Base-by-base conservation (phyloP, 1,140 invertebrate genomes). In the Gryllus bimaculatus region DNA sequence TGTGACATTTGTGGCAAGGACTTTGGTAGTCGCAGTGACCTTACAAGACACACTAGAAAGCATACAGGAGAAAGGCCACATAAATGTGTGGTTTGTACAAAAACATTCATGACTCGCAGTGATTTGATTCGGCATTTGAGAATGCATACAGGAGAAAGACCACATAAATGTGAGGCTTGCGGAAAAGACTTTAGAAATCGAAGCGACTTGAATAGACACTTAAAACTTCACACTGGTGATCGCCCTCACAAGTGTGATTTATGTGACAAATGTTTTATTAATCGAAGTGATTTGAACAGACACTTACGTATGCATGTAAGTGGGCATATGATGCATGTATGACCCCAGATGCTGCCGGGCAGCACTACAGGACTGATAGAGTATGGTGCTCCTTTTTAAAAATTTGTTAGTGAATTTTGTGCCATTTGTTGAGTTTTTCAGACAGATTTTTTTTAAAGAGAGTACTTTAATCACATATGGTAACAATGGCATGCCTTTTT, bases 1-100 rank as follows among this genome's bases (percentile, higher is more conserved):
- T 78, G 78, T 48, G 26, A 77, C 20, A 39, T 15, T 8, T 77
- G 78, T 79, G 78, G 87, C 81, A 83, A 82, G 79, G 85, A 83
- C 8, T 86, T 85, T 77, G 74, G 47, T 74, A 79, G 54, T 18
- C 54, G 54, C 10, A 66, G 54, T 66, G 54, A 66, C 18, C 54
- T 66, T 18, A 66, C 54, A 13, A 10, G 54, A 13, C 54, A 66
- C 18, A 66, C 54, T 13, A 66, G 54, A 66, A 66, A 66, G 7
- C 54, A 66, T 66, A 66, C 54, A 3, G 54, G 54, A 18, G 54
- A 66, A 66, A 10, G 54, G 18, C 54, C 54, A 13, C 54, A 66
- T 49, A 47, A 48, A 21, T 77, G 47, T 77, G 15, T 77, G 18
- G n/a, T 77, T 47, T 20, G 47, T 49, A 20, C 76, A 15, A 73